These are phyloP conservation scores for Melangyna quadrimaculata DNA, from an alignment of 2,888 invertebrate genomes.

Conservation along the genomic window DNA sequence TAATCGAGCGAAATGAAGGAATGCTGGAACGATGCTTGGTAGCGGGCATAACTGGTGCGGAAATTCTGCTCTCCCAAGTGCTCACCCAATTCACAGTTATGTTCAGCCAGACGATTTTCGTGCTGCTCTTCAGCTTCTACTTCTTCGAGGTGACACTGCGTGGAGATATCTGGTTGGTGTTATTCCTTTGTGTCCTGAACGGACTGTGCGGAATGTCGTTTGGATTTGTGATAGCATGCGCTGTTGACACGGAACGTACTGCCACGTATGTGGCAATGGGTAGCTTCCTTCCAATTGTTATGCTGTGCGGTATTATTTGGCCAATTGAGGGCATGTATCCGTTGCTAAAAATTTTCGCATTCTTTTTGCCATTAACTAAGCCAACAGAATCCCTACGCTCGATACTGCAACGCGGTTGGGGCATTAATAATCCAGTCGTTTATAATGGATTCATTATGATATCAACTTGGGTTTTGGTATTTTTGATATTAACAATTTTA, in stretches of 20 bases:
- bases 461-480: slow-evolving; percentile 89
- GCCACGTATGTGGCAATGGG: slow-evolving; percentile 93
- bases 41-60: slow-evolving; percentile 89
- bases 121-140: slow-evolving; percentile 89
- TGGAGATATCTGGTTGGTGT: slow-evolving; percentile 89
- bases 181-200: slow-evolving; percentile 88
- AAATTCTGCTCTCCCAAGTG: slow-evolving; percentile 93
- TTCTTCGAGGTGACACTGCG: slow-evolving; percentile 89
- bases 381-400: slow-evolving; percentile 94
- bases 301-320: slow-evolving; percentile 96
- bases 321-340: slow-evolving; percentile 96
- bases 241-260: slow-evolving; percentile 90
- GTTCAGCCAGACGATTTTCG: slow-evolving; percentile 90
- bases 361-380: slow-evolving; percentile 91
- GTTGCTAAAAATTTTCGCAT: slow-evolving; percentile 87
- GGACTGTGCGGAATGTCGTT: slow-evolving; percentile 97
- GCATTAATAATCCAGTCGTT: slow-evolving; percentile 86
- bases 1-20: slow-evolving; percentile 94
- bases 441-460: slow-evolving; percentile 92
- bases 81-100: slow-evolving; percentile 93
- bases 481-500: slow-evolving; percentile 87
- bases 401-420: slow-evolving; percentile 92
- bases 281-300: slow-evolving; percentile 91
- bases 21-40: slow-evolving; percentile 94
- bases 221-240: slow-evolving; percentile 91